Evolutionary conservation across 1,140 invertebrate species (phyloP).

Genomic region (Caenorhabditis inopinata): DNA sequence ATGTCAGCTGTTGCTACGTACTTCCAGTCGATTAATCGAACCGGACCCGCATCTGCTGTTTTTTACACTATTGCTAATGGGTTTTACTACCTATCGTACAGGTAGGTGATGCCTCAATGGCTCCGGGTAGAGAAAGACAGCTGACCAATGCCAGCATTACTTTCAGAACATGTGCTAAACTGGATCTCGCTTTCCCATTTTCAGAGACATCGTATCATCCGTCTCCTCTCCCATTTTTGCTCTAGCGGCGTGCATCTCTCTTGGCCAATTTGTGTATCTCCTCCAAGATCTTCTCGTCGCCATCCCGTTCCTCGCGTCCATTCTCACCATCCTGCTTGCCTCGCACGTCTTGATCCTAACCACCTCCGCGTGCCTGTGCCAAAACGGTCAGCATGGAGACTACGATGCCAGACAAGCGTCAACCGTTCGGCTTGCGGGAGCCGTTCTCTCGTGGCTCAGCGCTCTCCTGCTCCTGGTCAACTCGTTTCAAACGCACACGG

Average conservation of each 20-base stretch:
- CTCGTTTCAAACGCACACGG: slow-evolving; percentile 4
- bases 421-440: neutral
- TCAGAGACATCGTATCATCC: neutral
- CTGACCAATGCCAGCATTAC: no score
- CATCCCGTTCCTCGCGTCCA: neutral
- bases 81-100: slow-evolving; percentile 18
- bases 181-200: neutral
- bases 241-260: neutral
- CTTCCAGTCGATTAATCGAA: neutral
- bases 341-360: neutral
- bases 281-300: slow-evolving; percentile 15
- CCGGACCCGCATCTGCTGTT: neutral
- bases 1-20: slow-evolving; percentile 6
- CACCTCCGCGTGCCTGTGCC: neutral
- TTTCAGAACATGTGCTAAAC: no score
- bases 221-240: neutral
- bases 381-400: slow-evolving; percentile 16
- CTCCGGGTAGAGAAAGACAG: no score
- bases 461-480: neutral
- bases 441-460: neutral
- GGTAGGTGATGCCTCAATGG: no score
- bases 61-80: slow-evolving; percentile 3
- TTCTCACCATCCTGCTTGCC: neutral
- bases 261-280: slow-evolving; percentile 8
- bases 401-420: neutral